These are phyloP conservation scores for Hylomyscus alleni DNA, from an alignment of 2,797 vertebrate species.

Conservation along the genomic window DNA sequence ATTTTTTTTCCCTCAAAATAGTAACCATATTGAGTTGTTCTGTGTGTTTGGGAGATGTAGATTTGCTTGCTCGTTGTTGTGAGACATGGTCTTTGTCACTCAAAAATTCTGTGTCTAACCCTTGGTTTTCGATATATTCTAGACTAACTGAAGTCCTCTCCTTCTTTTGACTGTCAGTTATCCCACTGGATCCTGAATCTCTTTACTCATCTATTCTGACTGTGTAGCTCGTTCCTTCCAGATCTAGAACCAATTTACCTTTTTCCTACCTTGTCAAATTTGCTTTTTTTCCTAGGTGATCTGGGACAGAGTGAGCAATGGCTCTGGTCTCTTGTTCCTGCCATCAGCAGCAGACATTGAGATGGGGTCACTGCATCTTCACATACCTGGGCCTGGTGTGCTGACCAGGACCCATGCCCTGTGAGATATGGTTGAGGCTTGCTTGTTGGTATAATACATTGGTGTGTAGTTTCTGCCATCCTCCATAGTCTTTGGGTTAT, in stretches of 20 bases:
- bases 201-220: background rate
- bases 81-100: background rate
- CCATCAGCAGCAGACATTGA: background rate
- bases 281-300: background rate
- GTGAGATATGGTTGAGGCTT: background rate
- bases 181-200: background rate
- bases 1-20: constrained; percentile 29
- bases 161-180: background rate
- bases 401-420: background rate
- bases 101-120: background rate
- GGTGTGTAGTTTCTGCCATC: background rate
- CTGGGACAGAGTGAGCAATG: too few species aligned
- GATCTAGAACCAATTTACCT: background rate
- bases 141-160: background rate
- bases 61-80: background rate
- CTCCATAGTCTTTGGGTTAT: constrained; percentile 25
- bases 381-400: background rate
- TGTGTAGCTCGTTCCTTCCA: background rate
- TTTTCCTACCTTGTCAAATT: background rate
- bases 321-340: background rate
- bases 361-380: background rate
- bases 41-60: background rate
- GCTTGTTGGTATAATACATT: background rate
- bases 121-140: background rate
- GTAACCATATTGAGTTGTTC: background rate